Percentiles rank a stretch among this genome's conserved stretches.
Conservation (phyloP, 2,888 invertebrate species). For the Drymonia ruficornis region DNA sequence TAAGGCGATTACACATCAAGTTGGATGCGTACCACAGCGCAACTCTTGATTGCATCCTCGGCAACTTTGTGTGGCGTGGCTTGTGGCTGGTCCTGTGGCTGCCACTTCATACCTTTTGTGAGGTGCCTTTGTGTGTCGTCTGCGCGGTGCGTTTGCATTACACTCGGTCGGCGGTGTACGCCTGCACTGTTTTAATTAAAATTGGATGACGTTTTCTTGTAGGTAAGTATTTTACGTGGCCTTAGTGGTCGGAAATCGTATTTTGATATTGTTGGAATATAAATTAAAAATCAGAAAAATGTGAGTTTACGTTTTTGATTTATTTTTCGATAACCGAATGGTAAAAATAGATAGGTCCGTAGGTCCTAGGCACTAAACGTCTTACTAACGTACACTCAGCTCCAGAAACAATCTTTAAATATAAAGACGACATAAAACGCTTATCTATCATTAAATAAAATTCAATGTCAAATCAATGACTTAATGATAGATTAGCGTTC, state of each 20-base stretch:
- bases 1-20: slow-evolving; percentile 59
- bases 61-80: slow-evolving; percentile 6
- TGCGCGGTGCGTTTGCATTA: slow-evolving; percentile 61
- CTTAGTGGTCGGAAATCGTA: background rate
- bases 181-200: slow-evolving; percentile 43
- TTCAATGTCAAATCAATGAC: too few relatives aligned
- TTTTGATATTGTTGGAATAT: slow-evolving; percentile 25
- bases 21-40: slow-evolving; percentile 48
- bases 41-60: slow-evolving; percentile 77
- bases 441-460: too few relatives aligned
- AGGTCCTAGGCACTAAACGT: too few relatives aligned
- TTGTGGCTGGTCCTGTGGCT: background rate
- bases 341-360: too few relatives aligned
- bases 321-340: too few relatives aligned
- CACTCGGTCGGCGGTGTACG: slow-evolving; percentile 53
- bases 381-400: too few relatives aligned
- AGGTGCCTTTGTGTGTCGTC: slow-evolving; percentile 58
- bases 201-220: slow-evolving; percentile 36
- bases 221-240: slow-evolving; percentile 13
- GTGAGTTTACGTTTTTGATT: too few relatives aligned
- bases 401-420: too few relatives aligned
- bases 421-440: too few relatives aligned
- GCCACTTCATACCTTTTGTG: slow-evolving; percentile 70
- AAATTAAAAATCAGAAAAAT: too few relatives aligned
- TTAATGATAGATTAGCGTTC: too few relatives aligned